phyloP scores from a whole-genome alignment of 2,113 vertebrate species.

The Murina feae region DNA sequence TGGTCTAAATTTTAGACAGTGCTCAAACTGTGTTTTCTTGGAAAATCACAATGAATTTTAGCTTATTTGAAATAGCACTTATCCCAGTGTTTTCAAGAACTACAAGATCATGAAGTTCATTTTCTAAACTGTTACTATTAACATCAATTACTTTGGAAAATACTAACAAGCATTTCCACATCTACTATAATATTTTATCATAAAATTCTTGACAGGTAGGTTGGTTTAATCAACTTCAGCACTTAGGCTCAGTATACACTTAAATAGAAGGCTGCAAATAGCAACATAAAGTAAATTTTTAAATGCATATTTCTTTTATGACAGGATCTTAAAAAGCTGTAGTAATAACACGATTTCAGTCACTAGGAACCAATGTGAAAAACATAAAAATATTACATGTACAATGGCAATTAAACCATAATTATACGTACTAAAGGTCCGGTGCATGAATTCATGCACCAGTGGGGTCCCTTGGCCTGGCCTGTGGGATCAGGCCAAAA shows the following conservation, averaged over 20 bases:
- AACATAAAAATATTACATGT: not conserved
- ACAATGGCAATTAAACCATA: not conserved
- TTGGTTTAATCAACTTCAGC: not conserved
- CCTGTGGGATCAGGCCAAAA: too few relatives aligned
- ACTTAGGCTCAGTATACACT: not conserved
- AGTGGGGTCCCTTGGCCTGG: too few relatives aligned
- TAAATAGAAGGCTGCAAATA: constrained; percentile 5
- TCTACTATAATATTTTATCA: constrained; percentile 21
- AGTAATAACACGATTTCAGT: not conserved
- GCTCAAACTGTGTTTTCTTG: not conserved
- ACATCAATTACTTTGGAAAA: constrained; percentile 20
- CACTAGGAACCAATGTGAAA: not conserved
- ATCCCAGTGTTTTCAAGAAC: constrained; percentile 26
- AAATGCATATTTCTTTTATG: constrained; percentile 16
- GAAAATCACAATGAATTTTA: constrained; percentile 7
- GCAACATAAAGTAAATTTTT: not conserved
- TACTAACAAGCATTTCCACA: not conserved
- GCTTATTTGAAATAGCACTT: not conserved
- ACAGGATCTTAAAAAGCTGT: not conserved
- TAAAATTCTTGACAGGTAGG: not conserved
- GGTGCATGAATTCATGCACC: too few relatives aligned
- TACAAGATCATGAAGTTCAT: not conserved
- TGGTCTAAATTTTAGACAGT: constrained; percentile 1
- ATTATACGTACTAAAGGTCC: not conserved
- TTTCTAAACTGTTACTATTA: constrained; percentile 39